Conservation (phyloP, 2,888 invertebrate species). For the Epirrhoe tristata region DNA sequence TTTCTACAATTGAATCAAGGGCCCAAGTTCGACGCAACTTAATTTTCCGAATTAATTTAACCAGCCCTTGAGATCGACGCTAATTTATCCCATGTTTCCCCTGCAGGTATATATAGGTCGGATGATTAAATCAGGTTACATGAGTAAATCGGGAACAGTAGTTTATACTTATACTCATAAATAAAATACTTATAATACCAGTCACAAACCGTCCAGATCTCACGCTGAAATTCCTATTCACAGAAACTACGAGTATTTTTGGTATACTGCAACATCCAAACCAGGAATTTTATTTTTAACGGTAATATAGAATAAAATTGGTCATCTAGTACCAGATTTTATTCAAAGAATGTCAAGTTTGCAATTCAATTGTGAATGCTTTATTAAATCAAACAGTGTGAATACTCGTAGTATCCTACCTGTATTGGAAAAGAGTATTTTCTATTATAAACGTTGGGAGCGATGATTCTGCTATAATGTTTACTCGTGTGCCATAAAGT, state of each 20-base stretch:
- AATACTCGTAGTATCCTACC: too few species aligned
- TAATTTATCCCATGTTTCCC: constrained; percentile 37
- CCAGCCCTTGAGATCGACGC: constrained; percentile 32
- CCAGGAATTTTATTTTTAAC: too few species aligned
- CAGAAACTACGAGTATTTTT: too few species aligned
- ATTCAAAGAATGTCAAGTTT: too few species aligned
- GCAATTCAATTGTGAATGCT: too few species aligned
- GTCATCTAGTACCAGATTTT: too few species aligned
- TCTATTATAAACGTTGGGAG: neutral
- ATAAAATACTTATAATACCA: neutral
- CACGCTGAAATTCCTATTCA: too few species aligned
- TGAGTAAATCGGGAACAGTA: constrained; percentile 4
- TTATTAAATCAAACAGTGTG: too few species aligned
- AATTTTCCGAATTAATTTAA: constrained; percentile 20
- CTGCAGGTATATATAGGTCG: constrained; percentile 42
- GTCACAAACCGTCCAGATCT: too few species aligned
- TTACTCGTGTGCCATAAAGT: constrained; percentile 30
- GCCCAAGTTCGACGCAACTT: constrained; percentile 8
- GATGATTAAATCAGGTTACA: constrained; percentile 39
- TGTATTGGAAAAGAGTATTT: too few species aligned
- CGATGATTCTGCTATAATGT: constrained; percentile 1
- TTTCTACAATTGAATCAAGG: constrained; percentile 11
- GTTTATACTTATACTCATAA: neutral
- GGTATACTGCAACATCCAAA: too few species aligned
- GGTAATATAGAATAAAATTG: too few species aligned